Percentiles rank a stretch among this genome's conserved stretches.
Evolutionary conservation across 2,113 vertebrate species (phyloP).

Genomic region (Xiphophorus couchianus): DNA sequence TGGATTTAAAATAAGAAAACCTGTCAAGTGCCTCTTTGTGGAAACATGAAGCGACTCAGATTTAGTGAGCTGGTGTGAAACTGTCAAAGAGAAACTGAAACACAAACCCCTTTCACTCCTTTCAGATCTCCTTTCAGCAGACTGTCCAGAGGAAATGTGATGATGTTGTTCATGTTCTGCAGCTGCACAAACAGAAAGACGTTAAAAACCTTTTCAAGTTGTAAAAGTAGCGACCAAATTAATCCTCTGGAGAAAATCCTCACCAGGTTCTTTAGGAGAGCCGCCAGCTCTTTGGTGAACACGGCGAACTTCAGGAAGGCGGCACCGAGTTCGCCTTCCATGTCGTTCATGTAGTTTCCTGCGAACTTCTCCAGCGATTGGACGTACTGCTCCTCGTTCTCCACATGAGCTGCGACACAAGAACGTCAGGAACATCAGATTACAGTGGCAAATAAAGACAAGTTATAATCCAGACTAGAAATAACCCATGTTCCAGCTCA

Average conservation of each 20-base stretch:
- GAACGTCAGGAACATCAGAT: too few species aligned
- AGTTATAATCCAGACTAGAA: too few species aligned
- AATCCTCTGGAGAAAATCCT: too few species aligned
- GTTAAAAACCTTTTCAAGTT: neutral
- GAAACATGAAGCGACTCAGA: neutral
- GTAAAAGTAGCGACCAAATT: too few species aligned
- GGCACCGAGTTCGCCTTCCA: constrained; percentile 87
- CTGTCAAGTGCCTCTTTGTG: too few species aligned
- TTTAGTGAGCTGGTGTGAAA: neutral
- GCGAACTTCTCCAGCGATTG: constrained; percentile 93
- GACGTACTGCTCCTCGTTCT: constrained; percentile 93
- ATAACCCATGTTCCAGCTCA: too few species aligned
- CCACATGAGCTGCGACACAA: constrained; percentile 86
- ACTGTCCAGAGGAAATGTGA: constrained; percentile 96
- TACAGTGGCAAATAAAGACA: neutral
- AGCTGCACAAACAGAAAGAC: constrained; percentile 78
- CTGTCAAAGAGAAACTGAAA: neutral
- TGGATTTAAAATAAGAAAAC: too few species aligned
- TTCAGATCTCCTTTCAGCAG: constrained; percentile 97
- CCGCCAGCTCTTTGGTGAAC: constrained; percentile 93
- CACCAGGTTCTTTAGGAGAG: constrained; percentile 98
- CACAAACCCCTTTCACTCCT: constrained; percentile 93
- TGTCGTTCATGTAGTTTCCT: constrained; percentile 85
- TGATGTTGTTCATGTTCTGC: constrained; percentile 99
- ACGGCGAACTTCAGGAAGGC: constrained; percentile 91